Conservation (phyloP, 2,797 vertebrate species). For the Tachyglossus aculeatus region DNA sequence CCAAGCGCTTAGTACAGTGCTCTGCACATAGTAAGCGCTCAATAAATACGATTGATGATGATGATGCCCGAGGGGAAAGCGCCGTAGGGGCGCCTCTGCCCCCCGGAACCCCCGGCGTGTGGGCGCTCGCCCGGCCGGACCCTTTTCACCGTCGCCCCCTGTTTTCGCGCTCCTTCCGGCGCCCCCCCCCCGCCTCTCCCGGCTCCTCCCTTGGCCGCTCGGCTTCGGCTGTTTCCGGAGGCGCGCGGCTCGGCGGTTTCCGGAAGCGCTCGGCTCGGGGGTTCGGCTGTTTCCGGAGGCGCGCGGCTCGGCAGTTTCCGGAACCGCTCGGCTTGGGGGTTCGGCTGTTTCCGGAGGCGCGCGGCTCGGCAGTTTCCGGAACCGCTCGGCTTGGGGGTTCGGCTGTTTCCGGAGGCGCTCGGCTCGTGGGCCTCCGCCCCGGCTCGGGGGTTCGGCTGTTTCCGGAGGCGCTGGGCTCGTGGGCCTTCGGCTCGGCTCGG, state of each 20-base stretch:
- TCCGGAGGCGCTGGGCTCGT: background rate
- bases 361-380: background rate
- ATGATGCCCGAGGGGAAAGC: too few species aligned
- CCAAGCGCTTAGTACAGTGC: too few species aligned
- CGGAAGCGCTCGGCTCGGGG: background rate
- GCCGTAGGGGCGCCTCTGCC: too few species aligned
- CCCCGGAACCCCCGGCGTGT: background rate
- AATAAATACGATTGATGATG: too few species aligned
- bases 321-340: background rate
- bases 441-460: background rate
- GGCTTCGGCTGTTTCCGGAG: slow-evolving; percentile 64
- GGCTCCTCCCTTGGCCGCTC: slow-evolving; percentile 15
- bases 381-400: background rate
- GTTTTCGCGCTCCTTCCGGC: background rate
- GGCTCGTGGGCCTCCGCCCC: too few species aligned
- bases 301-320: background rate
- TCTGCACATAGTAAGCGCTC: too few species aligned
- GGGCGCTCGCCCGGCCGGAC: rapidly evolving
- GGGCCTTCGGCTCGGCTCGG: too few species aligned
- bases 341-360: background rate
- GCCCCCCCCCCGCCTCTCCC: background rate
- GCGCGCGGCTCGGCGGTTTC: background rate
- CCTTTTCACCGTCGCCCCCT: background rate
- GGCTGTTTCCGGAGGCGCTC: background rate
- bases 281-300: slow-evolving; percentile 33